Conservation (phyloP, 2,888 invertebrate genomes). For the Molanna angustata region DNA sequence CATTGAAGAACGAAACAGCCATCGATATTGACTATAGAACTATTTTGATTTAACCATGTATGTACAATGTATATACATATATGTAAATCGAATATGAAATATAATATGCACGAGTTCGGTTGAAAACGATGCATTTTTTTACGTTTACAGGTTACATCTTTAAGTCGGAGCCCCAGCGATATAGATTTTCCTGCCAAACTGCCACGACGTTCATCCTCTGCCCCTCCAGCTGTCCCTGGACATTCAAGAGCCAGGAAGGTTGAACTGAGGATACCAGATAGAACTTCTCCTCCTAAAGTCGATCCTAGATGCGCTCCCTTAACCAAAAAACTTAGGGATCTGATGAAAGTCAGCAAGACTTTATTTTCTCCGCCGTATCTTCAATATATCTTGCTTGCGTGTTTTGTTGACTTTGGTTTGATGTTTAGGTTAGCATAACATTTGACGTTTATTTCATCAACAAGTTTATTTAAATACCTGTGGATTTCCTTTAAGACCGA, state of each 20-base stretch:
- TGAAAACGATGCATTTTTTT: neutral
- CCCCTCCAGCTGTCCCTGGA: conserved; percentile 5
- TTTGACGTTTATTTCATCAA: conserved; percentile 2
- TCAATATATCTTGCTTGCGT: conserved; percentile 52
- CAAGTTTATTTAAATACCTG: neutral
- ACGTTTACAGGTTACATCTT: conserved; percentile 22
- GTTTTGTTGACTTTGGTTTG: conserved; percentile 60
- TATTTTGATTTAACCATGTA: no score
- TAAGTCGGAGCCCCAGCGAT: conserved; percentile 37
- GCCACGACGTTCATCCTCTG: conserved; percentile 5
- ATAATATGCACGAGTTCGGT: no score
- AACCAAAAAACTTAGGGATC: neutral
- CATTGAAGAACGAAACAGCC: no score
- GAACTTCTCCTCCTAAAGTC: neutral
- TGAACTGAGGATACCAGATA: conserved; percentile 1
- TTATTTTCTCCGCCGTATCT: conserved; percentile 55
- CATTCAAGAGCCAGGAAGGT: neutral
- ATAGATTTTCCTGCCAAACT: conserved; percentile 8
- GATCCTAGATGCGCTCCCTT: conserved; percentile 6
- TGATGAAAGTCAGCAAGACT: conserved; percentile 34
- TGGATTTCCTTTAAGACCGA: neutral
- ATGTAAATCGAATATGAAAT: no score
- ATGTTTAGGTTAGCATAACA: conserved; percentile 61
- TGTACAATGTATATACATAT: no score
- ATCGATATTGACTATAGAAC: no score